Conservation (phyloP, 2,113 vertebrate species). For the Promerops cafer region DNA sequence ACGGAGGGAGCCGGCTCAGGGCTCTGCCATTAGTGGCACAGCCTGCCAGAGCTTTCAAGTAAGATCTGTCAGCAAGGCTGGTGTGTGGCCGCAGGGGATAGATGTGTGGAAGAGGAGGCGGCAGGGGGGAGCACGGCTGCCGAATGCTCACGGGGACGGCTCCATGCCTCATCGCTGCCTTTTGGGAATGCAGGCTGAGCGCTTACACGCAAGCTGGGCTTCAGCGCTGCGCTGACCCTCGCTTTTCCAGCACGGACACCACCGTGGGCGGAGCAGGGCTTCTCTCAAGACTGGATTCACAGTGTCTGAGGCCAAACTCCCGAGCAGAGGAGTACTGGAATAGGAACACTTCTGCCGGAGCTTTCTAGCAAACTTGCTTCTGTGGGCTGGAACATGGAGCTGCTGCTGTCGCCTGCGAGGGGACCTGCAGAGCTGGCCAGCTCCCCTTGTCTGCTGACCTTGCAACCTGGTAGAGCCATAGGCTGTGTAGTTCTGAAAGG, state of each 20-base stretch:
- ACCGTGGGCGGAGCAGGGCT: not conserved
- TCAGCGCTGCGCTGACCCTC: not conserved
- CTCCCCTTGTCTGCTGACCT: not conserved
- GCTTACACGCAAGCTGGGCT: not conserved
- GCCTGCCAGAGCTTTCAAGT: conserved; percentile 67
- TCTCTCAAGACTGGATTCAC: not conserved
- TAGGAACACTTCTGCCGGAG: not conserved
- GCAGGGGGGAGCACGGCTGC: not conserved
- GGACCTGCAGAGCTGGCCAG: not conserved
- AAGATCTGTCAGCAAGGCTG: conserved; percentile 53
- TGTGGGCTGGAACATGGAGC: not conserved
- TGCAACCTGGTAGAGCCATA: not conserved
- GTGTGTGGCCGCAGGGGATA: not conserved
- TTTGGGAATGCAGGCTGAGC: not conserved
- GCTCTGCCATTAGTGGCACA: conserved; percentile 60
- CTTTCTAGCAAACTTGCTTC: not conserved
- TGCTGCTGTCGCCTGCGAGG: not conserved
- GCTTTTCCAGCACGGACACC: not conserved
- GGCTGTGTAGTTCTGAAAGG: not conserved
- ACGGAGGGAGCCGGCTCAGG: conserved; percentile 58
- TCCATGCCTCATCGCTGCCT: not conserved
- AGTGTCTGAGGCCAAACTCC: not conserved
- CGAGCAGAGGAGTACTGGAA: not conserved
- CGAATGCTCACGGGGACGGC: not conserved
- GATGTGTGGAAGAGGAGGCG: not conserved